Base-by-base conservation (phyloP, 1,140 invertebrate genomes). In the Brachionus rotundiformis region DNA sequence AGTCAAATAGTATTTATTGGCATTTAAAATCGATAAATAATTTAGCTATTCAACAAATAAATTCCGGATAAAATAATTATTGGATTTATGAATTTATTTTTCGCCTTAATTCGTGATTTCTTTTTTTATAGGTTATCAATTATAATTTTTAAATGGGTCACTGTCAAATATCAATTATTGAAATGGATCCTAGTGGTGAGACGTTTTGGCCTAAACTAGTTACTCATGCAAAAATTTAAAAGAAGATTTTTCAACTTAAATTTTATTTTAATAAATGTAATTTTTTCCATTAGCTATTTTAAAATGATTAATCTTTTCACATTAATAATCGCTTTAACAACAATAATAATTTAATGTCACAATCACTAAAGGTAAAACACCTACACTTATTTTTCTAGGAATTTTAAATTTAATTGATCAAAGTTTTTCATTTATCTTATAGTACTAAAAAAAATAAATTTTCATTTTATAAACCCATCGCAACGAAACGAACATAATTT, bases 161-260 rank as follows among this genome's bases (percentile, higher is more conserved):
- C 23, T 54, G 16, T 19, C n/a, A 54, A 54, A 25, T 19, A 54
- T 54, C 23, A 54, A 54, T 54, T 54, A 54, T 54, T 54, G 47
- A 54, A 54, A 54, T 25, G n/a, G n/a, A 54, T 54, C 47, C 47
- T 19, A 23, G 47, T 54, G 47, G 19, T 54, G 47, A 19, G 47
- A 23, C 16, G 47, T 54, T 19, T 54, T 19, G n/a, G 47, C 16
- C 23, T 16, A 54, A 54, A 8, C 16, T 54, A 54, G 16, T 54
- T 54, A 54, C 47, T 54, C 47, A 54, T 54, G 47, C 47, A 54
- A 54, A 54, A 54, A 54, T 54, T 54, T 54, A 16, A 54, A 54
- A 39, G 36, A 6, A 39, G 13, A 39, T 39, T 39, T 19, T 49
- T 54, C 5, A 8, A 54, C 3, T 54, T 13, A 19, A 49, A 6